Conservation (phyloP, 2,797 vertebrate species). For the Melanotaenia pygmaea region DNA sequence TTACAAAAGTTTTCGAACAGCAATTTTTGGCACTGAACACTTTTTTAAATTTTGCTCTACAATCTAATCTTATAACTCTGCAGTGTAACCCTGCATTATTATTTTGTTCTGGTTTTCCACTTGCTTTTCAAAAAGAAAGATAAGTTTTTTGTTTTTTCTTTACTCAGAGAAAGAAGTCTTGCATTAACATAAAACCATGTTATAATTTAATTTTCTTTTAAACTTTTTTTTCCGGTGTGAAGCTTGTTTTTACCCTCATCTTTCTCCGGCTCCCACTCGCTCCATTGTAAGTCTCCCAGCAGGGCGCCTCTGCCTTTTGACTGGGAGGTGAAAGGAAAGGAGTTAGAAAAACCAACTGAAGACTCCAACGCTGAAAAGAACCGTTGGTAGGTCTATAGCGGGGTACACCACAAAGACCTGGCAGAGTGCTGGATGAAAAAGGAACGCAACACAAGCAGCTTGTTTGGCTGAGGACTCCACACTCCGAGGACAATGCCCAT, state of each 20-base stretch:
- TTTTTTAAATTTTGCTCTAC: too few species aligned
- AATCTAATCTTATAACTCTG: too few species aligned
- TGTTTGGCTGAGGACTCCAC: conserved; percentile 64
- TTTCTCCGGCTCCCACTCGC: conserved; percentile 33
- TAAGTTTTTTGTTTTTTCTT: too few species aligned
- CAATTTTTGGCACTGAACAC: too few species aligned
- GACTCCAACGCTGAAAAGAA: conserved; percentile 67
- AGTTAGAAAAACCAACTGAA: conserved; percentile 79
- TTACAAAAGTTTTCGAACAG: too few species aligned
- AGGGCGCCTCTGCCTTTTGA: conserved; percentile 77
- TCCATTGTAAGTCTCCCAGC: conserved; percentile 65
- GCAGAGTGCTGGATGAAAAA: conserved; percentile 63
- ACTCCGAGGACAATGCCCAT: conserved; percentile 63
- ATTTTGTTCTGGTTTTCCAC: too few species aligned
- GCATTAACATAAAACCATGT: not conserved
- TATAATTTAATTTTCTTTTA: conserved; percentile 8
- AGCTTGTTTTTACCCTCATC: not conserved
- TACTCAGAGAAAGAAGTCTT: not conserved
- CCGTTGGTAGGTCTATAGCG: conserved; percentile 60
- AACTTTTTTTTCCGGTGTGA: conserved; percentile 15
- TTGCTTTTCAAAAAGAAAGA: too few species aligned
- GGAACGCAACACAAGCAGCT: conserved; percentile 69
- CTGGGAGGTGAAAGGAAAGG: conserved; percentile 80
- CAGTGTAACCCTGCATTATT: too few species aligned
- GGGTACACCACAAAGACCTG: conserved; percentile 55